Evolutionary conservation across 2,797 vertebrate genomes (phyloP).

Genomic region (Etheostoma perlongum): DNA sequence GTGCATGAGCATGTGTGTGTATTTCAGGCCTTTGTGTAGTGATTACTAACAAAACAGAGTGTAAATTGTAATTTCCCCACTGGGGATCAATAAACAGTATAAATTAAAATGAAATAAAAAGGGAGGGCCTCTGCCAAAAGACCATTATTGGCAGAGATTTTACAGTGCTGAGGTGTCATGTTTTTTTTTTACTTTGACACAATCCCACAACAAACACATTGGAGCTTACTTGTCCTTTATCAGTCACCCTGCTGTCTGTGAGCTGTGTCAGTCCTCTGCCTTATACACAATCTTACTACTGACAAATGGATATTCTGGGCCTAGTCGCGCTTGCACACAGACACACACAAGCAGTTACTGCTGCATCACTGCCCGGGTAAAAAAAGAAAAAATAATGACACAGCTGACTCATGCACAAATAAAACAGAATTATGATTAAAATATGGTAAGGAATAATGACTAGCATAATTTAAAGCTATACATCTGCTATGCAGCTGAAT

Average conservation of each 20-base stretch:
- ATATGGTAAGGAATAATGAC: neutral
- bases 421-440: conserved; percentile 1
- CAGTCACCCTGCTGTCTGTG: conserved; percentile 2
- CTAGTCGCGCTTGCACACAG: conserved; percentile 27
- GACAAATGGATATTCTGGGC: conserved; percentile 42
- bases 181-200: neutral
- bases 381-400: conserved; percentile 24
- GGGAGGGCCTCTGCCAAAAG: conserved; percentile 4
- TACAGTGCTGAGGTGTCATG: conserved; percentile 8
- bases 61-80: too few species aligned
- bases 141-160: neutral
- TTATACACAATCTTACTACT: conserved; percentile 28
- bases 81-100: too few species aligned
- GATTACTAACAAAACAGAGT: too few species aligned
- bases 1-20: too few species aligned
- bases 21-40: too few species aligned
- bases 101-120: neutral
- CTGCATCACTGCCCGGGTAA: conserved; percentile 43
- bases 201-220: conserved; percentile 12
- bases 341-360: conserved; percentile 30
- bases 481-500: neutral
- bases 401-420: neutral
- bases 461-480: neutral
- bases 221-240: conserved; percentile 2
- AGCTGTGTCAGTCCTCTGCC: conserved; percentile 35